These are phyloP conservation scores for Pentalonia nigronervosa DNA, from an alignment of 1,140 invertebrate genomes.

Conservation along the genomic window DNA sequence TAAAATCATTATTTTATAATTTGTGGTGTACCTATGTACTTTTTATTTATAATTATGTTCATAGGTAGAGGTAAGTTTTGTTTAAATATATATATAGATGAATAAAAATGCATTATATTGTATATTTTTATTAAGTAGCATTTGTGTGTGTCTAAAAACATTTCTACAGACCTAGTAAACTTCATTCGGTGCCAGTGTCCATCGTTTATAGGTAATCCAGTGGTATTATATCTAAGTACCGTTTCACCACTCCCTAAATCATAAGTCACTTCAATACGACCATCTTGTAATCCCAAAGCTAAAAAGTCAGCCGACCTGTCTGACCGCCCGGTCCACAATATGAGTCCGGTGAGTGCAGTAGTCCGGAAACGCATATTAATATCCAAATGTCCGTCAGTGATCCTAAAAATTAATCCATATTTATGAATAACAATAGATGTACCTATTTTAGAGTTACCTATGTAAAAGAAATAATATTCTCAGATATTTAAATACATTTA, in stretches of 20 bases:
- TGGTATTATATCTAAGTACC: constrained; percentile 82
- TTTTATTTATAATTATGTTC: neutral
- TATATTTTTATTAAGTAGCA: neutral
- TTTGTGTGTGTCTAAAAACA: neutral
- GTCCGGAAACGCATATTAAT: constrained; percentile 82
- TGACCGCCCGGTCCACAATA: constrained; percentile 89
- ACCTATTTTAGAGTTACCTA: neutral
- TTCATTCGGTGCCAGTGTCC: constrained; percentile 90
- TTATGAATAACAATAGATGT: neutral
- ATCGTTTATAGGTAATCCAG: constrained; percentile 79
- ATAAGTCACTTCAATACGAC: constrained; percentile 75
- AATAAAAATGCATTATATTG: neutral
- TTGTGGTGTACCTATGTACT: neutral
- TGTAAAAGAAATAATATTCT: neutral
- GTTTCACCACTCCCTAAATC: constrained; percentile 81
- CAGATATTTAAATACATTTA: neutral
- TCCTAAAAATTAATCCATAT: constrained; percentile 66
- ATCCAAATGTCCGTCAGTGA: constrained; percentile 79
- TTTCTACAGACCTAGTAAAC: constrained; percentile 77
- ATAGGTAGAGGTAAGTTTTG: neutral
- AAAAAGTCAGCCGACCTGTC: constrained; percentile 74
- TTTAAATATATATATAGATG: neutral
- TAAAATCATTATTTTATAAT: neutral
- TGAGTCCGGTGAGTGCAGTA: constrained; percentile 74
- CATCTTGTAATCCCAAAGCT: constrained; percentile 82